Percentiles rank a stretch among this genome's conserved stretches.
phyloP scores from a whole-genome alignment of 2,888 invertebrate species.

The Caenorhabditis angaria region DNA sequence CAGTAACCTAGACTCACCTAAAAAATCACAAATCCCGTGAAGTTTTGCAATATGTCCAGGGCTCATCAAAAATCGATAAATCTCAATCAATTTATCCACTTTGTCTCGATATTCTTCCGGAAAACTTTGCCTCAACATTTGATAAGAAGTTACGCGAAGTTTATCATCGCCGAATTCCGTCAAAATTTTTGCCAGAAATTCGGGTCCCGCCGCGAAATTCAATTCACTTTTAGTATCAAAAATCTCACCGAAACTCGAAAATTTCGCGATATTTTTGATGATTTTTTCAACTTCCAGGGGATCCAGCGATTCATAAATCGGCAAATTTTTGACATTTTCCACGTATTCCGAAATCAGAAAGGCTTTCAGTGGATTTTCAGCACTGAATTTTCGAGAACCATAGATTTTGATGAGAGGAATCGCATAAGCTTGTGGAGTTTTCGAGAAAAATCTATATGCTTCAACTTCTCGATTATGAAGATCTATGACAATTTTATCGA shows the following conservation, averaged over 20 bases:
- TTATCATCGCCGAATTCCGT: conserved; percentile 25
- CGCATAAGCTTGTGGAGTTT: conserved; percentile 13
- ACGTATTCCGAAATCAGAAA: conserved; percentile 36
- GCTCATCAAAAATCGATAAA: conserved; percentile 20
- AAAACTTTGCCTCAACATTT: not conserved
- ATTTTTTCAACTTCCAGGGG: conserved; percentile 25
- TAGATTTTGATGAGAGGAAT: conserved; percentile 37
- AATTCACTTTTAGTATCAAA: conserved; percentile 20
- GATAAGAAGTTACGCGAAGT: not conserved
- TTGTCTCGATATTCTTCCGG: conserved; percentile 19
- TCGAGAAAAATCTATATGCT: conserved; percentile 23
- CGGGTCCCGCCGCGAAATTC: conserved; percentile 13
- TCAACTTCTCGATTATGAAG: conserved; percentile 36
- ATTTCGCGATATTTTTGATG: conserved; percentile 15
- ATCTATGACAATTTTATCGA: conserved; percentile 15
- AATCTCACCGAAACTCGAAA: conserved; percentile 29
- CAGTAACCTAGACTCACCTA: no score
- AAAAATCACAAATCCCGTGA: not conserved
- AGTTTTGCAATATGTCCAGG: conserved; percentile 9
- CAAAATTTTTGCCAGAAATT: conserved; percentile 24
- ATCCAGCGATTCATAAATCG: conserved; percentile 22
- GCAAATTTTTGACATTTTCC: conserved; percentile 14
- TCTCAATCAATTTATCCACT: conserved; percentile 18
- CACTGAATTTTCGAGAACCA: conserved; percentile 15
- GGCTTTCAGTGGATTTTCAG: conserved; percentile 24